Evolutionary conservation across 2,113 vertebrate species (phyloP).

Genomic region (Pleuronectes platessa): DNA sequence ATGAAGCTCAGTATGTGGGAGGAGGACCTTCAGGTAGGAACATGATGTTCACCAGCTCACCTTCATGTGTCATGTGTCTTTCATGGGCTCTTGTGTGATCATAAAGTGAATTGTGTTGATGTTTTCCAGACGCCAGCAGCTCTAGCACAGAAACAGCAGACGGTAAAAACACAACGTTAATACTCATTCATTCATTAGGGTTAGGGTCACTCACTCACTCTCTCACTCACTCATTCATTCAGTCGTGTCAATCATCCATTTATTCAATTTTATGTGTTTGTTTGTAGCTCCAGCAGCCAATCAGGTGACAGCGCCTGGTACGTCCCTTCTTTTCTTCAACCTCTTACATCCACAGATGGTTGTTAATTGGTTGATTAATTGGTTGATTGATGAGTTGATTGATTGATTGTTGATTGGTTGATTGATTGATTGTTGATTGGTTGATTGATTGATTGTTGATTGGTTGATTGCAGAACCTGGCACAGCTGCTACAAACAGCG

Average conservation of each 20-base stretch:
- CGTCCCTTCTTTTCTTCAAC: slow-evolving; percentile 5
- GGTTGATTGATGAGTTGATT: too few relatives aligned
- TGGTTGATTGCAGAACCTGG: slow-evolving; percentile 39
- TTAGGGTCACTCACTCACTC: neutral
- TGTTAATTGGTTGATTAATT: slow-evolving; percentile 7
- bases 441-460: too few relatives aligned
- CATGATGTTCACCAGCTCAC: neutral
- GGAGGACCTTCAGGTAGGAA: slow-evolving; percentile 63
- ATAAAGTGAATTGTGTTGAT: neutral
- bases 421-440: too few relatives aligned
- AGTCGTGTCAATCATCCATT: neutral
- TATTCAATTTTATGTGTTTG: neutral
- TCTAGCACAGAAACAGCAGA: slow-evolving; percentile 73
- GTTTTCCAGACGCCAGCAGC: slow-evolving; percentile 71
- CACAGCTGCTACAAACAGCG: slow-evolving; percentile 65
- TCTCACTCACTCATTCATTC: too few relatives aligned
- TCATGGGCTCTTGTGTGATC: neutral
- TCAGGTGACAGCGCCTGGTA: slow-evolving; percentile 68
- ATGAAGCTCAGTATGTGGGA: slow-evolving; percentile 55
- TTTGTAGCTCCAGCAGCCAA: slow-evolving; percentile 61
- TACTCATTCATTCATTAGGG: neutral
- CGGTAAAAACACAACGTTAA: slow-evolving; percentile 48
- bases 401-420: too few relatives aligned
- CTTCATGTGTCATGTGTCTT: neutral
- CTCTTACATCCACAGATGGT: neutral